Conservation (phyloP, 2,797 vertebrate genomes). For the Artibeus lituratus region DNA sequence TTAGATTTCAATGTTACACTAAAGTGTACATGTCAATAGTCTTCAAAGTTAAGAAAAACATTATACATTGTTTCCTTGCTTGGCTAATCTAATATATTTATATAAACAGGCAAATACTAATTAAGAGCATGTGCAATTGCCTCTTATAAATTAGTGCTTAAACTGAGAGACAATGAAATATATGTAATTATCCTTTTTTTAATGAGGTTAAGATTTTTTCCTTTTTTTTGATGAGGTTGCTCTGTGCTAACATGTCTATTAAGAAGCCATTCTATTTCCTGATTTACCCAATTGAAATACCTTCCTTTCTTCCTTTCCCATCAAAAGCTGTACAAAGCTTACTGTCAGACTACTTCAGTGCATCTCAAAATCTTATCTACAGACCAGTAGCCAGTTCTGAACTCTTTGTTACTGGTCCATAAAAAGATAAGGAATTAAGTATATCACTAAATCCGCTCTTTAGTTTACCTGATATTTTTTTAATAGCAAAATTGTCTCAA, state of each 20-base stretch:
- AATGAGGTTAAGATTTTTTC: neutral
- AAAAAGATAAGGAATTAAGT: neutral
- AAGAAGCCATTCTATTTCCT: conserved; percentile 16
- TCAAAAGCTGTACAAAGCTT: conserved; percentile 17
- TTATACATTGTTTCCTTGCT: neutral
- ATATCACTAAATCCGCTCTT: neutral
- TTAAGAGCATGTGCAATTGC: neutral
- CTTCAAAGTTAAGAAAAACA: conserved; percentile 5
- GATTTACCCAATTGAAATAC: neutral
- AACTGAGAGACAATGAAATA: neutral
- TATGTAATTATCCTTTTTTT: neutral
- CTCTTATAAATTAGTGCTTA: conserved; percentile 26
- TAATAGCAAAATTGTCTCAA: neutral
- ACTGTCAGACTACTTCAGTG: neutral
- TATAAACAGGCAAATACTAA: conserved; percentile 15
- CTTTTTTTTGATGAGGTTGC: neutral
- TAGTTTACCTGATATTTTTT: neutral
- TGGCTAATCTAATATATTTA: conserved; percentile 8
- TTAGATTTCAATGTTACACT: neutral
- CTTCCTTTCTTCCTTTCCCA: neutral
- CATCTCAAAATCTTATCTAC: conserved; percentile 24
- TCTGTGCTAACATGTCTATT: conserved; percentile 34
- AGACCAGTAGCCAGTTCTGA: neutral
- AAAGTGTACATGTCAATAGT: neutral
- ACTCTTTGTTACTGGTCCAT: neutral